phyloP scores from a whole-genome alignment of 2,113 vertebrate genomes.

The Gallinago undulata region DNA sequence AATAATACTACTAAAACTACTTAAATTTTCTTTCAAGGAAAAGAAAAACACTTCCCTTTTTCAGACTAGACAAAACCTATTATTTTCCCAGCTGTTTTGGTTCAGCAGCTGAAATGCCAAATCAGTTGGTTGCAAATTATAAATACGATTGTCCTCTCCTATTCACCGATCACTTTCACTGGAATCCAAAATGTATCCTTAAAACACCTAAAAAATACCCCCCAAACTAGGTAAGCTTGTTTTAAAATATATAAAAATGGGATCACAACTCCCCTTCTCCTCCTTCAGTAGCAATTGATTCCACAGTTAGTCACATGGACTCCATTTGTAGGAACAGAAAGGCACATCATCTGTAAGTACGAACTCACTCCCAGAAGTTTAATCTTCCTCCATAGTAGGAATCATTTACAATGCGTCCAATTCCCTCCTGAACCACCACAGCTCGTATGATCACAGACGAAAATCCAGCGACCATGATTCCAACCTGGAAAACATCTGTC shows the following conservation, averaged over 20 bases:
- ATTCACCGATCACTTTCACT: background rate
- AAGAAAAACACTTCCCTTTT: background rate
- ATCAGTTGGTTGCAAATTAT: background rate
- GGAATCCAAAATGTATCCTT: background rate
- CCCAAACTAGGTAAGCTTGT: background rate
- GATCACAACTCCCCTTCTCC: background rate
- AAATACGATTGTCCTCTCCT: background rate
- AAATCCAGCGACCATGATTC: conserved; percentile 88
- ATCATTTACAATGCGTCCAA: conserved; percentile 78
- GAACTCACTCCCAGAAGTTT: conserved; percentile 88
- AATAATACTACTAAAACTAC: background rate
- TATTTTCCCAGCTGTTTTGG: background rate
- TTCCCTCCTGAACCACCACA: conserved; percentile 77
- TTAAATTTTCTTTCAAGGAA: background rate
- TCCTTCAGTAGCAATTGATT: background rate
- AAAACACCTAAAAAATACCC: background rate
- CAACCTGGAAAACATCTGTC: conserved; percentile 91
- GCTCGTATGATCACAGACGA: conserved; percentile 82
- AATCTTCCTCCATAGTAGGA: conserved; percentile 83
- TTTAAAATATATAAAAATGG: background rate
- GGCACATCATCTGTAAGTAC: background rate
- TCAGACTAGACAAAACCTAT: background rate
- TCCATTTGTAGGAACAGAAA: background rate
- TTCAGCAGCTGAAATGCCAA: background rate
- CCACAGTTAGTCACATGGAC: background rate